These are phyloP conservation scores for Macaria notata DNA, from an alignment of 2,888 invertebrate genomes.

Conservation along the genomic window DNA sequence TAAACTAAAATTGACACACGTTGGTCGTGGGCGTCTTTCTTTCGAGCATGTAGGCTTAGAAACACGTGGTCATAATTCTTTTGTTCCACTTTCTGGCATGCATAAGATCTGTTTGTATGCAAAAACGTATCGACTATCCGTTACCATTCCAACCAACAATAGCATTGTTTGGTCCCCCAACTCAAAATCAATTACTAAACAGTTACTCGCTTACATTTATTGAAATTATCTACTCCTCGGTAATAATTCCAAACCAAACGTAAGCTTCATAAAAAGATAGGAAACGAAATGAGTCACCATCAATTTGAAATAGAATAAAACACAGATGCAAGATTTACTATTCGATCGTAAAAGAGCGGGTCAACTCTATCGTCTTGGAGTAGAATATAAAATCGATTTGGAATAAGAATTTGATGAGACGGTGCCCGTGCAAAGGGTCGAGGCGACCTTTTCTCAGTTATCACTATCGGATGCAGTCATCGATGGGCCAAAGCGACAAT, in stretches of 20 bases:
- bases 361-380: conserved; percentile 30
- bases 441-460: conserved; percentile 66
- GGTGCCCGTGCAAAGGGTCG: conserved; percentile 56
- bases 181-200: conserved; percentile 34
- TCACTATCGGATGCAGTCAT: conserved; percentile 67
- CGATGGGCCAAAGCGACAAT: conserved; percentile 70
- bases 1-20: conserved; percentile 62
- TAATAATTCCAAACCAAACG: conserved; percentile 29
- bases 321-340: conserved; percentile 40
- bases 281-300: conserved; percentile 67
- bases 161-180: conserved; percentile 43
- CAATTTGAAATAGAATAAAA: conserved; percentile 68
- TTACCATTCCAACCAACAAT: conserved; percentile 41
- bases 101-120: conserved; percentile 58
- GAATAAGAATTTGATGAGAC: conserved; percentile 32
- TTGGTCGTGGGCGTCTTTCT: conserved; percentile 57
- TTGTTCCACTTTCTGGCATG: conserved; percentile 60
- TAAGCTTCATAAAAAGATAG: conserved; percentile 54
- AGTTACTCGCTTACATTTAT: conserved; percentile 20
- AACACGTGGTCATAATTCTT: conserved; percentile 62
- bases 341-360: conserved; percentile 19
- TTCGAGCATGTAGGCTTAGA: conserved; percentile 51
- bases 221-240: conserved; percentile 1
- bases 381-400: conserved; percentile 44
- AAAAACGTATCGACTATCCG: conserved; percentile 52